These are phyloP conservation scores for Hippocampus abdominalis DNA, from an alignment of 2,113 vertebrate genomes.

Conservation along the genomic window DNA sequence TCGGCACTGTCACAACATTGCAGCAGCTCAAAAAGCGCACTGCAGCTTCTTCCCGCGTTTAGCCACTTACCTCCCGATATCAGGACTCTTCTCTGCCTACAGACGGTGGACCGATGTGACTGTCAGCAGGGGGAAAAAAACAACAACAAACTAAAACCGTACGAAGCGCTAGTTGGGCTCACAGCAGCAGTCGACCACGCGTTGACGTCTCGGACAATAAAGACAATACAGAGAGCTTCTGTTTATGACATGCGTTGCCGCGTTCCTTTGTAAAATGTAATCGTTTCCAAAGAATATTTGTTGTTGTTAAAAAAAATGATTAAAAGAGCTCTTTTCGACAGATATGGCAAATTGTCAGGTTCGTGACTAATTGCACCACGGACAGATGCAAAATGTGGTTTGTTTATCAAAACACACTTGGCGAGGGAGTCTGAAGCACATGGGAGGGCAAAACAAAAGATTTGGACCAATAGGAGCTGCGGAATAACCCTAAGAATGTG, in stretches of 20 bases:
- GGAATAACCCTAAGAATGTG: constrained; percentile 42
- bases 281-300: not conserved
- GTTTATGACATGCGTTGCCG: constrained; percentile 22
- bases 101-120: not conserved
- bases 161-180: constrained; percentile 5
- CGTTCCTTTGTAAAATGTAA: not conserved
- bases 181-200: constrained; percentile 41
- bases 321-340: not conserved
- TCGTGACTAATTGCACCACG: constrained; percentile 6
- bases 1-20: constrained; percentile 21
- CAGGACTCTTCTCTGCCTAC: constrained; percentile 2
- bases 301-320: not conserved
- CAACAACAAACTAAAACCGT: not conserved
- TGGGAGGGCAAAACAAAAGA: constrained; percentile 63
- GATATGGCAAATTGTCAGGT: constrained; percentile 17
- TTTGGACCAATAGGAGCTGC: constrained; percentile 56
- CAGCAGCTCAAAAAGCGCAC: constrained; percentile 21
- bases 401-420: constrained; percentile 70
- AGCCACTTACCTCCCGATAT: constrained; percentile 55
- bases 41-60: constrained; percentile 23
- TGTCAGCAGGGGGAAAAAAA: constrained; percentile 9
- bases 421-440: constrained; percentile 55
- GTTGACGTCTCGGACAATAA: constrained; percentile 32
- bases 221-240: constrained; percentile 18
- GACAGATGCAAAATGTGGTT: constrained; percentile 44